A percentile compares a stretch with the other conserved stretches of the same genome.
Evolutionary conservation across 2,888 invertebrate species (phyloP).

Genomic region (Pristionchus japonicus): DNA sequence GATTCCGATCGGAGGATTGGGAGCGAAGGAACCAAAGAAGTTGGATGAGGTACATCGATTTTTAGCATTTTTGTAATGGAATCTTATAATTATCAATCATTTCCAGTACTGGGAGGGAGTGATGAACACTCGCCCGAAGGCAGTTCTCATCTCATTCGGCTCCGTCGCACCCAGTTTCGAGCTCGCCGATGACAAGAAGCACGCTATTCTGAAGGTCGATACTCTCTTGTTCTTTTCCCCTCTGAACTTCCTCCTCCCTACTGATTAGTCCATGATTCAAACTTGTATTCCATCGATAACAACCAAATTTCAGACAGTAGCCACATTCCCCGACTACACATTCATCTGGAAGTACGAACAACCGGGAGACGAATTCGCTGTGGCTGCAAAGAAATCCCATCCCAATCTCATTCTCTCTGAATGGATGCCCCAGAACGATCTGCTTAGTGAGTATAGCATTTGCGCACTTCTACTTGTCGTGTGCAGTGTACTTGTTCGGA

Average conservation of each 20-base stretch:
- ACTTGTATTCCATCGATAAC: too few relatives aligned
- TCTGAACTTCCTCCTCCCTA: too few relatives aligned
- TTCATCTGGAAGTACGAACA: conserved; percentile 30
- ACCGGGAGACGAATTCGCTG: background rate
- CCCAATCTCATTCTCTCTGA: background rate
- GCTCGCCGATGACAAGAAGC: background rate
- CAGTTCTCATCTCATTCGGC: background rate
- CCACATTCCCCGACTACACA: background rate
- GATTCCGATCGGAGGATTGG: background rate
- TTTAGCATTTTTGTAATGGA: background rate
- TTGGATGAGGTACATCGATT: conserved; percentile 24
- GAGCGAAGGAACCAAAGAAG: background rate
- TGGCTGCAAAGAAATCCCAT: background rate
- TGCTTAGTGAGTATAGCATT: conserved; percentile 13
- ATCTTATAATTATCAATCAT: background rate
- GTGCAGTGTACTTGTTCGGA: too few relatives aligned
- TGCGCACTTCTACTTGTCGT: too few relatives aligned
- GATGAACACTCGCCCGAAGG: background rate
- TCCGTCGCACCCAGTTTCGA: background rate
- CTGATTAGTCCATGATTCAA: too few relatives aligned
- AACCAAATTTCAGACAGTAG: background rate
- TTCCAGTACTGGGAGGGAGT: conserved; percentile 1
- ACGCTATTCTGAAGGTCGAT: background rate
- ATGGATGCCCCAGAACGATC: conserved; percentile 33
- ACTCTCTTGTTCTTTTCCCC: too few relatives aligned